phyloP scores from a whole-genome alignment of 2,113 vertebrate species.

The Colinus virginianus region DNA sequence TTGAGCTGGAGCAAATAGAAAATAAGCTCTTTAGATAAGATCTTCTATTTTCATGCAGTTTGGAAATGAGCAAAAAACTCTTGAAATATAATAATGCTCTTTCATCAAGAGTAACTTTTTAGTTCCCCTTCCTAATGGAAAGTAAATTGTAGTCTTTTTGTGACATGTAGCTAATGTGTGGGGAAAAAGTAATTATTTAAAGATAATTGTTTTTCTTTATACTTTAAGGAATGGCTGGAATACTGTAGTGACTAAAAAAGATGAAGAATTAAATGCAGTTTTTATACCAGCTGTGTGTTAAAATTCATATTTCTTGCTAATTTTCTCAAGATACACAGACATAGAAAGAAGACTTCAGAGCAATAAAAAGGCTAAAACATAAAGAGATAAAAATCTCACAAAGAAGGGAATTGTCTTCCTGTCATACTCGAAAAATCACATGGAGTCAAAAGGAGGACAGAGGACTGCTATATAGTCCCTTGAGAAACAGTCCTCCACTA shows the following conservation, averaged over 20 bases:
- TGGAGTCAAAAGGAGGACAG: neutral
- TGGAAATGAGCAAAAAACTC: fast-evolving
- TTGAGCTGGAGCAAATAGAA: neutral
- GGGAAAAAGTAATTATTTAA: neutral
- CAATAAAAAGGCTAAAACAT: neutral
- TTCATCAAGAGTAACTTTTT: neutral
- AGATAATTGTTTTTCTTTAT: neutral
- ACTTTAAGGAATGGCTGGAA: neutral
- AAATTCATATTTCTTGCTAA: neutral
- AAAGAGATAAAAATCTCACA: neutral
- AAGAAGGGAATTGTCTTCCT: neutral
- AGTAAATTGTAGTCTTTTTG: neutral
- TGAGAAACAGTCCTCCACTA: slow-evolving; percentile 40
- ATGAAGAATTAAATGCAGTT: neutral
- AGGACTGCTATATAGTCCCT: neutral
- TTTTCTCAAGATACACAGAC: neutral
- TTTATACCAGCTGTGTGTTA: neutral
- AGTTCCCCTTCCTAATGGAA: neutral
- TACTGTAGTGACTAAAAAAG: neutral
- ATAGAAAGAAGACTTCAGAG: neutral
- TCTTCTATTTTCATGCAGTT: neutral
- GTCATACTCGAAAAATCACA: slow-evolving; percentile 11
- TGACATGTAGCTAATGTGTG: neutral
- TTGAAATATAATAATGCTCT: neutral
- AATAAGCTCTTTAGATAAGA: neutral